Conservation (phyloP, 2,113 vertebrate genomes). For the Sprattus sprattus region DNA sequence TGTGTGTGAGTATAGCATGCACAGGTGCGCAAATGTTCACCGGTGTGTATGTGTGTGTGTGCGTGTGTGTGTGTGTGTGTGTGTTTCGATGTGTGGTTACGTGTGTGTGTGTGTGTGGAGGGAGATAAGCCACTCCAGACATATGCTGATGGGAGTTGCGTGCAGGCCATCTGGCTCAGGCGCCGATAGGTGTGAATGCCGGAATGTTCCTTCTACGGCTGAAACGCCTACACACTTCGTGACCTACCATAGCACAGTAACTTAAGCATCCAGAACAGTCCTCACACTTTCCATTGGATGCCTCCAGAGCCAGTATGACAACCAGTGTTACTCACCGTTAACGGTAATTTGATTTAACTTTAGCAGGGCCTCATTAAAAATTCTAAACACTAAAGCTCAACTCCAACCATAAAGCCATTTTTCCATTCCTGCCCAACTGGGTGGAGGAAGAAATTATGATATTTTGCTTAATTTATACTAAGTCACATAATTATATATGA, state of each 20-base stretch:
- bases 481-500: background rate
- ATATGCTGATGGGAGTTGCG: conserved; percentile 10
- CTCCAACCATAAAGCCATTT: background rate
- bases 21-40: background rate
- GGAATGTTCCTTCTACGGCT: background rate
- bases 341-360: conserved; percentile 16
- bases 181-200: background rate
- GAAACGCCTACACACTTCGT: background rate
- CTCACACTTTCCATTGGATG: background rate
- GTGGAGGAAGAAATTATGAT: background rate
- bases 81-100: background rate
- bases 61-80: background rate
- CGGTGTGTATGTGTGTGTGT: background rate
- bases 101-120: background rate
- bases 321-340: background rate
- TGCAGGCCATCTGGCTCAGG: conserved; percentile 5
- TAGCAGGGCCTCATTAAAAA: background rate
- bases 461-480: background rate
- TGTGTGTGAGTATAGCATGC: background rate
- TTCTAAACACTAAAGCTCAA: background rate
- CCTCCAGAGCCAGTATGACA: background rate
- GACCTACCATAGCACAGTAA: background rate
- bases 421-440: background rate
- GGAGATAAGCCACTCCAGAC: background rate
- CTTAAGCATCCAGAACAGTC: background rate